These are phyloP conservation scores for Ondatra zibethicus DNA, from an alignment of 2,113 vertebrate species.

Conservation along the genomic window DNA sequence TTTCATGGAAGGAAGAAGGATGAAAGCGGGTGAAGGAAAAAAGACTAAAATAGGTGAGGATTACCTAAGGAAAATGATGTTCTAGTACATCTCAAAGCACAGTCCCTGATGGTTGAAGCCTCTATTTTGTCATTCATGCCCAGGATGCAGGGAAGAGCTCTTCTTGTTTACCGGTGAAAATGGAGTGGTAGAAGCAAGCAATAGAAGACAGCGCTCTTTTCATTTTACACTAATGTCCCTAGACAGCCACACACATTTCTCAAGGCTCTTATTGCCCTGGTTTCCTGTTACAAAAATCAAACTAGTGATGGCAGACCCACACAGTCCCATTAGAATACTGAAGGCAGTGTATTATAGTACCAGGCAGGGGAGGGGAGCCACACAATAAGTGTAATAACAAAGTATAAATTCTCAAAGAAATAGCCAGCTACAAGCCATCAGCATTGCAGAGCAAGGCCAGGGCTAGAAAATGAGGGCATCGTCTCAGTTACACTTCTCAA, in stretches of 20 bases:
- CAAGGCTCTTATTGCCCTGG: conserved; percentile 85
- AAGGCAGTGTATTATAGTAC: conserved; percentile 87
- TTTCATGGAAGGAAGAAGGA: neutral
- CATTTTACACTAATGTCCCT: conserved; percentile 83
- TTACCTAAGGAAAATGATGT: conserved; percentile 54
- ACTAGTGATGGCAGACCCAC: conserved; percentile 81
- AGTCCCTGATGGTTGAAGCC: conserved; percentile 59
- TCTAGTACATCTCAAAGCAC: conserved; percentile 55
- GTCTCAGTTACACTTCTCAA: conserved; percentile 41
- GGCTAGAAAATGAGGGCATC: conserved; percentile 65
- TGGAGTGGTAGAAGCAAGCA: conserved; percentile 83
- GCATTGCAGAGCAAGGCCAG: conserved; percentile 49
- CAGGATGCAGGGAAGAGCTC: conserved; percentile 79
- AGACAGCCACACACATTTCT: conserved; percentile 85
- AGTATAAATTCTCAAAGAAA: conserved; percentile 80
- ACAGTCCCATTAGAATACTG: conserved; percentile 84
- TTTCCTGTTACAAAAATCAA: conserved; percentile 86
- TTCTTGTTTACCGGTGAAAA: conserved; percentile 86
- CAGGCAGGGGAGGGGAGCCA: conserved; percentile 85
- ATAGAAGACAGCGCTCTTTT: conserved; percentile 85
- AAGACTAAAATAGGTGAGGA: conserved; percentile 48
- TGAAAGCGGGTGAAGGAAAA: neutral
- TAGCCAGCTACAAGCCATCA: conserved; percentile 42
- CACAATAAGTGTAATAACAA: conserved; percentile 86
- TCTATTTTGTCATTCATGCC: conserved; percentile 76